Evolutionary conservation across 2,797 vertebrate genomes (phyloP).

Genomic region (Onychomys arenicola): DNA sequence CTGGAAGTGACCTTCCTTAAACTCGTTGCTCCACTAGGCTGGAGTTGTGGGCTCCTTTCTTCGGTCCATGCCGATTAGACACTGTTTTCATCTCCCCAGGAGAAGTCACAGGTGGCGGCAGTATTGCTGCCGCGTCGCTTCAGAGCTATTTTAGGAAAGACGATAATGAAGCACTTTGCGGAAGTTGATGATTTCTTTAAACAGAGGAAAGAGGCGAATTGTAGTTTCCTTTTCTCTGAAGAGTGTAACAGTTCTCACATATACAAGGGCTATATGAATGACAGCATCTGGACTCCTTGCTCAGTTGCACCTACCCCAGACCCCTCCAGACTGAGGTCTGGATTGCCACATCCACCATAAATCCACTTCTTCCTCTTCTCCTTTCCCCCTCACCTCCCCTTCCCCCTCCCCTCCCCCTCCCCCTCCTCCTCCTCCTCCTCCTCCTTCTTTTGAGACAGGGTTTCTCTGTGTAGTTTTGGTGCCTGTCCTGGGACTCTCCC

Average conservation of each 20-base stretch:
- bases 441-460: too few species aligned
- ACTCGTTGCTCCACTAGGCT: neutral
- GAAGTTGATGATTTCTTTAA: neutral
- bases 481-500: too few species aligned
- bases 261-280: neutral
- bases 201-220: neutral
- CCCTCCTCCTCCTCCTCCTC: too few species aligned
- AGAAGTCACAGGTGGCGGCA: neutral
- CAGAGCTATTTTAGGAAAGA: neutral
- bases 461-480: too few species aligned
- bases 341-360: neutral
- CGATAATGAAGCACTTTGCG: neutral
- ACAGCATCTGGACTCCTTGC: neutral
- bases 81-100: neutral
- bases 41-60: neutral
- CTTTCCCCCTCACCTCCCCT: too few species aligned
- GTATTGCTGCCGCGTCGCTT: neutral
- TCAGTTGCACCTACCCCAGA: neutral
- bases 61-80: neutral
- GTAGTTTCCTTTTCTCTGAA: neutral
- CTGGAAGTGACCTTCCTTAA: neutral
- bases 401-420: too few species aligned
- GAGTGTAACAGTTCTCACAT: slow-evolving; percentile 10
- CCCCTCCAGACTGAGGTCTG: neutral
- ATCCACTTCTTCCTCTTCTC: neutral